Evolutionary conservation across 2,888 invertebrate genomes (phyloP).

Genomic region (Tetranychus truncatus): DNA sequence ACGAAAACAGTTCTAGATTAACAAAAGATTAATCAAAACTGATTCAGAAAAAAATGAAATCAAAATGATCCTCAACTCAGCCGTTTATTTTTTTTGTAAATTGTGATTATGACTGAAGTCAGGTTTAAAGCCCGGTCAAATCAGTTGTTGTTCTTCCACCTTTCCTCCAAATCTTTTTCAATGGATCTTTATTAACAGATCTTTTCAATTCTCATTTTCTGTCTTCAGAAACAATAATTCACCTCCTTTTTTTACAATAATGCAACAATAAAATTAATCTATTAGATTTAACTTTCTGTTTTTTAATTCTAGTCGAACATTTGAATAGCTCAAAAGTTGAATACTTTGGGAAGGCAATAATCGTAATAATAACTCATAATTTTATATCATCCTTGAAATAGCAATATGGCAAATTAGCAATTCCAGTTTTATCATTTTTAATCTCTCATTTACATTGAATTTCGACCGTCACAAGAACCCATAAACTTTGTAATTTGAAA

Average conservation of each 20-base stretch:
- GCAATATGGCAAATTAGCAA: too few relatives aligned
- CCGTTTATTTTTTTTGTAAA: neutral
- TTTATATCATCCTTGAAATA: too few relatives aligned
- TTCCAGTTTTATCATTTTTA: too few relatives aligned
- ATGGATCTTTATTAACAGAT: neutral
- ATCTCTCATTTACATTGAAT: too few relatives aligned
- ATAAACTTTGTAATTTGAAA: too few relatives aligned
- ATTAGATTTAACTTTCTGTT: neutral
- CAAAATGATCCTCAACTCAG: neutral
- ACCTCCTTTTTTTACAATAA: neutral
- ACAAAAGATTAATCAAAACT: neutral
- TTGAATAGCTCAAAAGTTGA: too few relatives aligned
- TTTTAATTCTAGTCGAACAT: neutral
- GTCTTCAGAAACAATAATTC: neutral
- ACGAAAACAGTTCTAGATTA: neutral
- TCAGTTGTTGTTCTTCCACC: neutral
- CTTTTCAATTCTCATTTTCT: neutral
- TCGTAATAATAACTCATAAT: too few relatives aligned
- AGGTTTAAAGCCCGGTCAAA: neutral
- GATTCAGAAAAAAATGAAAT: neutral
- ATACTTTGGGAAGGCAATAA: too few relatives aligned
- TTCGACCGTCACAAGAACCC: too few relatives aligned
- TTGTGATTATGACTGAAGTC: neutral
- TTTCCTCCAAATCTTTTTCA: too few relatives aligned
- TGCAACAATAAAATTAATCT: neutral